Evolutionary conservation across 1,140 invertebrate species (phyloP).

Genomic region (Ruditapes philippinarum): DNA sequence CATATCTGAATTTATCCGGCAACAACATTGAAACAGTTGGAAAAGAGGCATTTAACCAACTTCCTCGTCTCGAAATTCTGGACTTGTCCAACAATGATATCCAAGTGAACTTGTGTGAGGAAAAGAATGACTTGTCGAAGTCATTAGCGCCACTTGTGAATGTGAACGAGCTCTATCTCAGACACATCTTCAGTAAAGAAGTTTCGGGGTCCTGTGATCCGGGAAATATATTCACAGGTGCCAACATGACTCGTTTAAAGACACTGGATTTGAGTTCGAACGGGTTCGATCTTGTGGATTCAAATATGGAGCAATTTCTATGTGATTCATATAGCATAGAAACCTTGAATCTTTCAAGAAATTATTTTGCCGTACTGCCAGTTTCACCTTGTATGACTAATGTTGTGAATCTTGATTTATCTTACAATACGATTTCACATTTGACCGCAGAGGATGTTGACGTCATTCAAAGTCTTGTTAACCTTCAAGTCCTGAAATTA

Average conservation of each 20-base stretch:
- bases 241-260: background rate
- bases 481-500: conserved; percentile 1
- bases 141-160: background rate
- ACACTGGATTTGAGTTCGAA: conserved; percentile 41
- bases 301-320: conserved; percentile 5
- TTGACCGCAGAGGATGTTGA: background rate
- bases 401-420: conserved; percentile 3
- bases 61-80: conserved; percentile 15
- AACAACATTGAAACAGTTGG: conserved; percentile 19
- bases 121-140: background rate
- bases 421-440: background rate
- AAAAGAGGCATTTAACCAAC: background rate
- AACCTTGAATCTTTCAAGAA: conserved; percentile 8
- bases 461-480: conserved; percentile 27
- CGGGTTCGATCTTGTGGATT: background rate
- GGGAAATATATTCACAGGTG: background rate
- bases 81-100: conserved; percentile 36
- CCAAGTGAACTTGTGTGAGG: background rate
- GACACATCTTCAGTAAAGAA: background rate
- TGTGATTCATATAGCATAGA: background rate
- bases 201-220: background rate
- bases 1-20: conserved; percentile 39
- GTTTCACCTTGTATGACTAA: conserved; percentile 31
- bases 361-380: background rate
- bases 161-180: background rate